A percentile compares a stretch with the other conserved stretches of the same genome.
These are phyloP conservation scores for Cyrtonyx montezumae DNA, from an alignment of 2,113 vertebrate species.

Conservation along the genomic window DNA sequence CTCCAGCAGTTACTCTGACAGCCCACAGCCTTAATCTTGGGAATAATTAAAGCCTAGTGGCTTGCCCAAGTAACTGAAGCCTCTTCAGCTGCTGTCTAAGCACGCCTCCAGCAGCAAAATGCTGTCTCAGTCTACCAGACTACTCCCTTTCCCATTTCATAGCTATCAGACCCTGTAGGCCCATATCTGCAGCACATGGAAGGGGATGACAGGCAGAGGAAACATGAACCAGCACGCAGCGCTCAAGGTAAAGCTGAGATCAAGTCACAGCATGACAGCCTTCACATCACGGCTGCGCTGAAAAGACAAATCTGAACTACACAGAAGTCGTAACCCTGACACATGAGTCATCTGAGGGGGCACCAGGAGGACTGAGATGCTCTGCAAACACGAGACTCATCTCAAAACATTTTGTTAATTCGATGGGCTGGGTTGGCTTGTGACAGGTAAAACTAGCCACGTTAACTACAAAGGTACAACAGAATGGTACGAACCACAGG, in stretches of 20 bases:
- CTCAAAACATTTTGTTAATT: not conserved
- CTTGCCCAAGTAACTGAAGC: not conserved
- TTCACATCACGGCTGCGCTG: not conserved
- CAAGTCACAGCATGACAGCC: not conserved
- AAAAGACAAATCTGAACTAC: not conserved
- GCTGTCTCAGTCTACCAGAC: not conserved
- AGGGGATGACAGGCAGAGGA: not conserved
- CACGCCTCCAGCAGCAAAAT: not conserved
- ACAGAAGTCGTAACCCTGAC: not conserved
- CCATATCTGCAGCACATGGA: fast-evolving
- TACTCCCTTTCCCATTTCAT: not conserved
- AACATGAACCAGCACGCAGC: not conserved
- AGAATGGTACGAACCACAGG: not conserved
- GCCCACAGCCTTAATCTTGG: not conserved
- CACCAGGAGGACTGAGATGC: not conserved
- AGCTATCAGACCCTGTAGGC: not conserved
- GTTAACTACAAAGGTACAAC: not conserved
- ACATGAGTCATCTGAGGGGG: not conserved
- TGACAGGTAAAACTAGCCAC: not conserved
- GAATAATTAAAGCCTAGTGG: not conserved
- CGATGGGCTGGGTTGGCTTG: not conserved
- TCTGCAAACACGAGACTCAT: not conserved
- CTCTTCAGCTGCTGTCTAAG: not conserved
- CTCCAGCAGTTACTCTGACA: not conserved
- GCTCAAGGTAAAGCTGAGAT: not conserved